Evolutionary conservation across 2,888 invertebrate genomes (phyloP).

Genomic region (Ormyrus nitidulus): DNA sequence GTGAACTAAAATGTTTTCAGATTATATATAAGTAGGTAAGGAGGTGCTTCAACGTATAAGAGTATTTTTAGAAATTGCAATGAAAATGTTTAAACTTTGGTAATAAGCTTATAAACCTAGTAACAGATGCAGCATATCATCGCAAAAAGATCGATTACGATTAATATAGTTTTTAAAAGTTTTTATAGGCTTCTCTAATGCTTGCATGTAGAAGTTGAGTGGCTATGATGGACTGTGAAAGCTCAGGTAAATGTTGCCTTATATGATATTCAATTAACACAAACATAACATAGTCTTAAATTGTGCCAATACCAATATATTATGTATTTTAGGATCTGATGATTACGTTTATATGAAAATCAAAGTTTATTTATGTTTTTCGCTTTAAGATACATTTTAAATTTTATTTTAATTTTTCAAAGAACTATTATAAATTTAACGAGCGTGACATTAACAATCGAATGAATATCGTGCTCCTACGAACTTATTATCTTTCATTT

Average conservation of each 20-base stretch:
- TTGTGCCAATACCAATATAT: conserved; percentile 33
- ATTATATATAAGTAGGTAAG: too few species aligned
- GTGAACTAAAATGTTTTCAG: too few species aligned
- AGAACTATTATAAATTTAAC: conserved; percentile 41
- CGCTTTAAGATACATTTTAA: conserved; percentile 33
- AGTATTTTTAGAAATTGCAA: too few species aligned
- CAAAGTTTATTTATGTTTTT: neutral
- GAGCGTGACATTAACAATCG: conserved; percentile 36
- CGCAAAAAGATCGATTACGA: neutral
- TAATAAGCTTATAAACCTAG: conserved; percentile 8
- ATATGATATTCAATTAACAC: too few species aligned
- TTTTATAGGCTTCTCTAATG: conserved; percentile 19
- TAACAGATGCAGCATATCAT: neutral
- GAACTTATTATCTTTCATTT: too few species aligned
- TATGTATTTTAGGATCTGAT: conserved; percentile 31
- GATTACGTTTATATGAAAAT: neutral
- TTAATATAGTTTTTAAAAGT: conserved; percentile 21
- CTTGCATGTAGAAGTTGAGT: conserved; percentile 31
- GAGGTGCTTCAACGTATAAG: too few species aligned
- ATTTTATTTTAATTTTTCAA: conserved; percentile 16
- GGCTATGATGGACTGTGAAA: conserved; percentile 31
- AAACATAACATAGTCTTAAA: conserved; percentile 22
- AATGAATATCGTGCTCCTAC: neutral
- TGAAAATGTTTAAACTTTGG: too few species aligned
- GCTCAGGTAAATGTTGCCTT: conserved; percentile 7